Percentiles rank a stretch among this genome's conserved stretches.
phyloP scores from a whole-genome alignment of 2,797 vertebrate species.

The Podargus strigoides region DNA sequence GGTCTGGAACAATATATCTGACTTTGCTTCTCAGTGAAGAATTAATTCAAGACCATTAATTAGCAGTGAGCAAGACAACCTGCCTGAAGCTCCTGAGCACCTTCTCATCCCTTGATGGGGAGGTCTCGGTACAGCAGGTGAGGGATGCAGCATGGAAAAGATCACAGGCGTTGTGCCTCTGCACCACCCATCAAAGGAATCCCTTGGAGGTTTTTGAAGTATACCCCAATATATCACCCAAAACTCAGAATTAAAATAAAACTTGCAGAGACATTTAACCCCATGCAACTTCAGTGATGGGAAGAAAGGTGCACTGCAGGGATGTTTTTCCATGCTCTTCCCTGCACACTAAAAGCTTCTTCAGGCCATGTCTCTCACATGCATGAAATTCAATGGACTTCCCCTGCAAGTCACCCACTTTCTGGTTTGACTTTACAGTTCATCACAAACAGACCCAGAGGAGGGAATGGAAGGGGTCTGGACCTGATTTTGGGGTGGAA shows the following conservation, averaged over 20 bases:
- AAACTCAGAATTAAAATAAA: not conserved
- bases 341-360: not conserved
- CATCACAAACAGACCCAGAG: not conserved
- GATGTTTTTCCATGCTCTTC: not conserved
- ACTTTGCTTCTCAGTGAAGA: not conserved
- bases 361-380: not conserved
- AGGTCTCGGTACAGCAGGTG: accelerated
- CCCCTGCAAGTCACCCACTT: not conserved
- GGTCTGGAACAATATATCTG: not conserved
- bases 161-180: accelerated
- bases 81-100: not conserved
- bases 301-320: not conserved
- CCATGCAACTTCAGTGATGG: not conserved
- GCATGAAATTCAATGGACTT: accelerated
- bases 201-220: not conserved
- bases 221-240: not conserved
- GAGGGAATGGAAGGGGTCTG: not conserved
- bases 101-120: accelerated
- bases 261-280: not conserved
- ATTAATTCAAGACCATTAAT: not conserved
- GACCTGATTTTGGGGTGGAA: not conserved
- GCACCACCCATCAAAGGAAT: not conserved
- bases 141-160: not conserved
- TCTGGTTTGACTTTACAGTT: not conserved
- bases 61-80: not conserved